Conservation (phyloP, 2,888 invertebrate genomes). For the Torymus auratus region DNA sequence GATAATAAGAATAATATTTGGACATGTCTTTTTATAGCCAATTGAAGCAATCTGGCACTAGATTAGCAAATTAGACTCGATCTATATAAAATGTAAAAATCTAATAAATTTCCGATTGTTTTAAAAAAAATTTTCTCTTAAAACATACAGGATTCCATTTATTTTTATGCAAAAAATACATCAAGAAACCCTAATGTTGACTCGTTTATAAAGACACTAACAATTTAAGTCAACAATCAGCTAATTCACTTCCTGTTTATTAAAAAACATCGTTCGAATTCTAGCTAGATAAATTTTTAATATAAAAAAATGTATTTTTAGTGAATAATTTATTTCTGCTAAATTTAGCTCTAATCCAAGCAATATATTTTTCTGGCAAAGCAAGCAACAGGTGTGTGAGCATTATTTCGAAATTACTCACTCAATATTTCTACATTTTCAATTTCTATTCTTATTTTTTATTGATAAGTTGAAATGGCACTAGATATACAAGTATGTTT, state of each 20-base stretch:
- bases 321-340: constrained; percentile 6
- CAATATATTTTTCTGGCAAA: constrained; percentile 28
- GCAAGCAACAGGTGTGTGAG: constrained; percentile 26
- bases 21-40: background rate
- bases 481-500: constrained; percentile 31
- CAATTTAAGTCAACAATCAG: no score
- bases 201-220: no score
- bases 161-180: no score
- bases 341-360: constrained; percentile 9
- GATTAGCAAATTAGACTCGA: background rate
- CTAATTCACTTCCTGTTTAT: no score
- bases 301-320: background rate
- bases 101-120: background rate
- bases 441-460: background rate
- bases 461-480: constrained; percentile 38
- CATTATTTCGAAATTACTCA: constrained; percentile 21
- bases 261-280: no score
- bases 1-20: constrained; percentile 22
- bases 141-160: no score
- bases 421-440: background rate
- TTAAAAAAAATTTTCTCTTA: no score
- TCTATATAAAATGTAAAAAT: background rate
- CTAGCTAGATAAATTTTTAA: no score
- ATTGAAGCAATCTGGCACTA: constrained; percentile 9
- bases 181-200: no score